Base-by-base conservation (phyloP, 2,888 invertebrate species). In the Aquatica leii region DNA sequence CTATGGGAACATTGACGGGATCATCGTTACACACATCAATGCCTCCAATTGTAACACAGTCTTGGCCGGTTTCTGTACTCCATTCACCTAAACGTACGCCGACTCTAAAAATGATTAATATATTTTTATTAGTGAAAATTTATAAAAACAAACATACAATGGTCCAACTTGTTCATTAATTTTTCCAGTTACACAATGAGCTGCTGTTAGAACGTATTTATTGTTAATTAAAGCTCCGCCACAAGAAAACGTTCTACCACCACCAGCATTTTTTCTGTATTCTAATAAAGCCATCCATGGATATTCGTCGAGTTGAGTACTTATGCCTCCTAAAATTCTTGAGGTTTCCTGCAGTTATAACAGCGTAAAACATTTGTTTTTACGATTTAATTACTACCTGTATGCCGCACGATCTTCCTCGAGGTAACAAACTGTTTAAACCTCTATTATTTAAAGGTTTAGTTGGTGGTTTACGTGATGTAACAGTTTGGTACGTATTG, bases 201-300 rank as follows among this genome's bases (percentile, higher is more conserved):
- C 85, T 0, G 86, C 86, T 0, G 87, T 86, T 5, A 86, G 66
- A 1, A 86, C 83, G 69, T 86, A 86, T 76, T 76, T 77, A 0
- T 77, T 74, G 65, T 83, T 86, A 69, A 87, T 86, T 0, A 87
- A 79, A 2, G 82, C 78, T 2, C 85, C 86, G 0, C 85, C 85
- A 69, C 87, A 86, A 0, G 80, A 70, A 20, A 81, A 76, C 18
- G 64, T 71, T 14, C 31, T 31, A 17, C 64, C 65, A 18, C 64
- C 65, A 18, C 67, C 58, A 9, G 56, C 14, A 37, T 54, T 57
- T 17, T 66, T 59, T 49, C 75, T 76, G 71, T 84, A 83, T 55
- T 82, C 80, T 17, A 85, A 74, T 1, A 84, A 69, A 0, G 76
- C 80, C 66, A 82, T 68, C 84, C 85, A 85, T 0, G 85, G 85